Conservation (phyloP, 2,113 vertebrate species). For the Seriola rivoliana region DNA sequence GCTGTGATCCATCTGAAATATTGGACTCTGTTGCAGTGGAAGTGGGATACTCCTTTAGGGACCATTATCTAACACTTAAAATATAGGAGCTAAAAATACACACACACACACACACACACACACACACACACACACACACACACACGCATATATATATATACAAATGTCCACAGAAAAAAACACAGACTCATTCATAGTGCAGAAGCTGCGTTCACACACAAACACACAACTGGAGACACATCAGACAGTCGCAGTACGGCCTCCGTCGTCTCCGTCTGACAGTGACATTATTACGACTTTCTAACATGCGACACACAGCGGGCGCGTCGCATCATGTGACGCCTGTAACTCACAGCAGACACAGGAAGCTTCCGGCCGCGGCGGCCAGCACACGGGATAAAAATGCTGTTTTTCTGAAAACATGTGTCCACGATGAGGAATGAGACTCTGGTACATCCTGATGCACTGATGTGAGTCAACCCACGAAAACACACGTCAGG, state of each 20-base stretch:
- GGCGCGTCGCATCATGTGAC: background rate
- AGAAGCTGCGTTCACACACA: background rate
- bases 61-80: conserved; percentile 56
- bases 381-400: too few relatives aligned
- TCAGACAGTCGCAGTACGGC: conserved; percentile 25
- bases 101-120: background rate
- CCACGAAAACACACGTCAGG: too few relatives aligned
- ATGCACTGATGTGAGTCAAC: too few relatives aligned
- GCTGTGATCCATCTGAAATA: conserved; percentile 37
- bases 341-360: background rate
- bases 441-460: too few relatives aligned
- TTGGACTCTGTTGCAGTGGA: conserved; percentile 36
- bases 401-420: background rate
- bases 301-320: background rate
- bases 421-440: too few relatives aligned
- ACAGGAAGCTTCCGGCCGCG: too few relatives aligned
- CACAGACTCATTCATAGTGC: conserved; percentile 15
- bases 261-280: background rate
- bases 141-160: too few relatives aligned
- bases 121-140: conserved; percentile 5
- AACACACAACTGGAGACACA: background rate
- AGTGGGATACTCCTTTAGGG: conserved; percentile 62
- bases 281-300: background rate
- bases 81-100: conserved; percentile 53
- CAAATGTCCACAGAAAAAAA: background rate